Base-by-base conservation (phyloP, 2,888 invertebrate genomes). In the Tyria jacobaeae region DNA sequence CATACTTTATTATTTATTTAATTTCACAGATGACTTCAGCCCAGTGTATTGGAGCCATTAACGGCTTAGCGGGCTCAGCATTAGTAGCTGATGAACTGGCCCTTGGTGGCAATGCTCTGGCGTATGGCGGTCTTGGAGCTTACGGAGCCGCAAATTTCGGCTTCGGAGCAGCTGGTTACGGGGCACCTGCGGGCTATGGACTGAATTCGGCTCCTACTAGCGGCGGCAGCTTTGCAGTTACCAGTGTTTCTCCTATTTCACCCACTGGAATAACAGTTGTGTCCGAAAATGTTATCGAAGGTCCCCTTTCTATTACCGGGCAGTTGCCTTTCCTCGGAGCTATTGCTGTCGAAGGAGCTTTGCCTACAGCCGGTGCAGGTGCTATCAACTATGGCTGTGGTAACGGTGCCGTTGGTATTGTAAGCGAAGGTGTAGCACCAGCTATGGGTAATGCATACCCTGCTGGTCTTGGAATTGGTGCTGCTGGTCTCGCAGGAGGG, bases 311-410 rank as follows among this genome's bases (percentile, higher is more conserved):
- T 2, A 68, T 80, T 0, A 60, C 56, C 10, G 83, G 83, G 1
- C 63, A 73, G 31, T 59, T 79, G 50, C 80, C 83, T 0, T 77
- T 80, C 69, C 55, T 79, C 4, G 71, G 70, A 24, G 72, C 78
- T 17, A 76, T 81, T 39, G 67, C 70, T 12, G 50, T 81, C 3
- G 76, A 77, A 48, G 79, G 78, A 5, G 65, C 69, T 4, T 41
- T 86, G 7, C 82, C 83, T 0, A 75, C 79, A 10, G 62, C 56
- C n/a, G 87, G 87, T 0, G 67, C 78, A 37, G 87, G 82, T 21
- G 68, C 78, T 3, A 49, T 49, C 27, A 49, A 49, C 48, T 49
- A 49, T 27, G 48, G 48, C 15, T 49, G 48, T 27, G 48, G 48
- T 7, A 49, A 27, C 1, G 48, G 48, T 15, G 27, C 48, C 24